Conservation (phyloP, 2,797 vertebrate species). For the Pygocentrus nattereri region DNA sequence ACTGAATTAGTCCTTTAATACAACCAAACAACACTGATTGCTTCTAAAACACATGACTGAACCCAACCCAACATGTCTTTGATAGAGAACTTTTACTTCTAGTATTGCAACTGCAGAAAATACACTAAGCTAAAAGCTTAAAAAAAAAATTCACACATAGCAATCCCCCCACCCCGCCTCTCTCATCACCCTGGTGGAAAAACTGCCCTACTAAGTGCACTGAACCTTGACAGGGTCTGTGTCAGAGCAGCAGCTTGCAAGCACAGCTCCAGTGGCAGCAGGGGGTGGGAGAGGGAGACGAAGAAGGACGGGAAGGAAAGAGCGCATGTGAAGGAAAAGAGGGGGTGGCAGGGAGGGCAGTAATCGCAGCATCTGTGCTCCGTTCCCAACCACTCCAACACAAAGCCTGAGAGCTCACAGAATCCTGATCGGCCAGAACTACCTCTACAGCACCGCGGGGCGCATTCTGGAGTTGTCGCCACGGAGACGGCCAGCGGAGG, state of each 20-base stretch:
- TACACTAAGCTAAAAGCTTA: no score
- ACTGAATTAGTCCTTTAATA: no score
- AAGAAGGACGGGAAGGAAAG: constrained; percentile 44
- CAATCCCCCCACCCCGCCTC: constrained; percentile 14
- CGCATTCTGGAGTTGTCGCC: constrained; percentile 72
- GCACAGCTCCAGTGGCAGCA: constrained; percentile 37
- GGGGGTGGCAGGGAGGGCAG: constrained; percentile 58
- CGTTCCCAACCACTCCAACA: constrained; percentile 61
- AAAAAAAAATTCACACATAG: constrained; percentile 24
- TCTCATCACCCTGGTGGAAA: constrained; percentile 2
- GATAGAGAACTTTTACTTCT: not conserved
- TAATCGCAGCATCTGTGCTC: constrained; percentile 68
- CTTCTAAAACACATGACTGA: not conserved
- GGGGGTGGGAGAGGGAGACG: constrained; percentile 54
- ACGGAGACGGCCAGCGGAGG: constrained; percentile 68
- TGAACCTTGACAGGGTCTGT: constrained; percentile 54
- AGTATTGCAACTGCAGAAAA: constrained; percentile 12
- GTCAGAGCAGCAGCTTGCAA: constrained; percentile 67
- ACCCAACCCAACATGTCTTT: not conserved
- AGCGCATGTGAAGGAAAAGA: constrained; percentile 30
- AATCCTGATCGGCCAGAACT: constrained; percentile 67
- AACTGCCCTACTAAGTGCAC: constrained; percentile 46
- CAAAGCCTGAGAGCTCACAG: constrained; percentile 57
- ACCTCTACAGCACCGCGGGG: constrained; percentile 70
- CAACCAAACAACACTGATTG: not conserved